Evolutionary conservation across 2,888 invertebrate genomes (phyloP).

Genomic region (Eupithecia tripunctaria): DNA sequence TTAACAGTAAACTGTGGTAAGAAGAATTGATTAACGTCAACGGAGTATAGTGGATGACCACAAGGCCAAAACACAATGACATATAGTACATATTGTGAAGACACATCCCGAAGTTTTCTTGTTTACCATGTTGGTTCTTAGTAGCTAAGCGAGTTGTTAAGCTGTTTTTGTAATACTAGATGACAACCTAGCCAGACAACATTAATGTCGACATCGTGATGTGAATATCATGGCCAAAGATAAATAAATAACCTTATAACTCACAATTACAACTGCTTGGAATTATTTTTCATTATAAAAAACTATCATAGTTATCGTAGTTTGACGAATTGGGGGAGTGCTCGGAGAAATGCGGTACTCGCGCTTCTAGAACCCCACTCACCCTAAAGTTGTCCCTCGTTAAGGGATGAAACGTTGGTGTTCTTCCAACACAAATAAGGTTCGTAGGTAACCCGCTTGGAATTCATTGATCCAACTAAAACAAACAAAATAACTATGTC

Average conservation of each 20-base stretch:
- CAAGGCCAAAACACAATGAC: not conserved
- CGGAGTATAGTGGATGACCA: not conserved
- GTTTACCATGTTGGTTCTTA: not conserved
- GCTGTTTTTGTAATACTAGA: not conserved
- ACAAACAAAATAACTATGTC: too few species aligned
- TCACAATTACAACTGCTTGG: slow-evolving; percentile 13
- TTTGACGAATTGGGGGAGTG: too few species aligned
- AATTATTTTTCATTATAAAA: not conserved
- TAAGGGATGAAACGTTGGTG: too few species aligned
- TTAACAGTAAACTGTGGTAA: not conserved
- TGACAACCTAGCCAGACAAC: not conserved
- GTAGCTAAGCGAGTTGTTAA: slow-evolving; percentile 4
- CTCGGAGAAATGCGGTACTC: too few species aligned
- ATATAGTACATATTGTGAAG: not conserved
- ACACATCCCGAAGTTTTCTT: not conserved
- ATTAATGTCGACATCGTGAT: slow-evolving; percentile 21
- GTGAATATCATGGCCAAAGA: slow-evolving; percentile 31
- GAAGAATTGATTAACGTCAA: not conserved
- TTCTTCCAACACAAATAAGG: too few species aligned
- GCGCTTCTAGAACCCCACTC: too few species aligned
- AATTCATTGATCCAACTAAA: too few species aligned
- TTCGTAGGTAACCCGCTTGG: too few species aligned
- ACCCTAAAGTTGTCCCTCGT: too few species aligned
- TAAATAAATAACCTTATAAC: slow-evolving; percentile 21
- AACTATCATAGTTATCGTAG: too few species aligned